phyloP scores from a whole-genome alignment of 2,113 vertebrate genomes.

The Theristicus caerulescens region DNA sequence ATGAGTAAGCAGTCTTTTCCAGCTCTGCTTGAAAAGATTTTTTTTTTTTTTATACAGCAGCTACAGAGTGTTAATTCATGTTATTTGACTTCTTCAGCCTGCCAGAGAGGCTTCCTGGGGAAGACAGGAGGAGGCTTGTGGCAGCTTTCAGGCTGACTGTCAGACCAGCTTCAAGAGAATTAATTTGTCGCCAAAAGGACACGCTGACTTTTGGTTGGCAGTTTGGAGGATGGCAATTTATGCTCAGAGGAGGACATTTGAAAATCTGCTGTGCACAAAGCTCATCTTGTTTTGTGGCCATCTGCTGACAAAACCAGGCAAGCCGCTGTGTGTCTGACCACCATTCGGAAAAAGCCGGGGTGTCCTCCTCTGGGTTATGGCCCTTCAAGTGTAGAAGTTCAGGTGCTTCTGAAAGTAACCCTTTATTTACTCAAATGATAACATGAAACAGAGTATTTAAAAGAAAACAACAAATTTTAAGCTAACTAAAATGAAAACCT shows the following conservation, averaged over 20 bases:
- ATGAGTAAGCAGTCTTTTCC: not conserved
- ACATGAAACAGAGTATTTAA: not conserved
- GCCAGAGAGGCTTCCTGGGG: not conserved
- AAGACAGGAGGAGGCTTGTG: not conserved
- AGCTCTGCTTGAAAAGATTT: not conserved
- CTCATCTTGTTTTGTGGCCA: not conserved
- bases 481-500: not conserved
- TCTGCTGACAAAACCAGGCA: not conserved
- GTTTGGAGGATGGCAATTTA: not conserved
- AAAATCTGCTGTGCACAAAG: not conserved
- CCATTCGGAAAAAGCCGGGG: not conserved
- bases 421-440: not conserved
- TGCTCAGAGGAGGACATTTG: not conserved
- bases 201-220: accelerated
- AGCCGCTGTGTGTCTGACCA: accelerated
- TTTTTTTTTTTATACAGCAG: not conserved
- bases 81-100: not conserved
- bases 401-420: not conserved
- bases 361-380: not conserved
- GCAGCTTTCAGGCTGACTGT: not conserved
- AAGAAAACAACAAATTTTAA: not conserved
- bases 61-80: not conserved
- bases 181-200: not conserved
- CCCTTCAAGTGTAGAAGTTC: not conserved
- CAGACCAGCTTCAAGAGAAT: not conserved